phyloP scores from a whole-genome alignment of 2,888 invertebrate genomes.

The Leucania comma region DNA sequence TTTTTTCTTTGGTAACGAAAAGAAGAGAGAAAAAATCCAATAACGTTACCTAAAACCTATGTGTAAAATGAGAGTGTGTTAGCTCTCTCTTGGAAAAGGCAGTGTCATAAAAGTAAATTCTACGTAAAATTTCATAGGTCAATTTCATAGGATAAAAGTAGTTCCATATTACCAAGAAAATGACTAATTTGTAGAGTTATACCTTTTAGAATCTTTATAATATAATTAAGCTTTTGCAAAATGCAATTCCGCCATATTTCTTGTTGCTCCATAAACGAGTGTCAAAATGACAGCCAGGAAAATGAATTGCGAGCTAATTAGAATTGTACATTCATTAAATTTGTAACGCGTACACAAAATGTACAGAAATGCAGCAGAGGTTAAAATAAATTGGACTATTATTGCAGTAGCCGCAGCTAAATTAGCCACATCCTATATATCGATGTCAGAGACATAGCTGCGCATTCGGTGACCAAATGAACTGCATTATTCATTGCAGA shows the following conservation, averaged over 20 bases:
- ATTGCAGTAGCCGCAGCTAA: conserved; percentile 61
- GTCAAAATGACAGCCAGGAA: conserved; percentile 29
- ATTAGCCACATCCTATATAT: conserved; percentile 69
- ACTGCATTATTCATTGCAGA: conserved; percentile 69
- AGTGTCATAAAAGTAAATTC: conserved; percentile 11
- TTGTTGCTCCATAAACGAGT: conserved; percentile 30
- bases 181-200: conserved; percentile 5
- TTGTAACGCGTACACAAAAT: conserved; percentile 40
- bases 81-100: not conserved
- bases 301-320: conserved; percentile 50
- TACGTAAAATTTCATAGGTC: conserved; percentile 3
- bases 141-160: not conserved
- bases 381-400: conserved; percentile 68
- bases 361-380: conserved; percentile 57
- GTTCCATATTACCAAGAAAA: not conserved
- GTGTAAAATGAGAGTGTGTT: conserved; percentile 21
- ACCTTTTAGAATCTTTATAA: conserved; percentile 11
- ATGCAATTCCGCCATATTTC: conserved; percentile 23
- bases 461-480: conserved; percentile 66
- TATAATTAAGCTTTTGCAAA: conserved; percentile 28
- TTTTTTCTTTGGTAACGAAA: conserved; percentile 13
- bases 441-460: conserved; percentile 66
- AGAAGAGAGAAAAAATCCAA: conserved; percentile 15
- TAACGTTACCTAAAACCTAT: conserved; percentile 9
- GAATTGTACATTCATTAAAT: conserved; percentile 56